These are phyloP conservation scores for Mystacides longicornis DNA, from an alignment of 2,888 invertebrate species.

Conservation along the genomic window DNA sequence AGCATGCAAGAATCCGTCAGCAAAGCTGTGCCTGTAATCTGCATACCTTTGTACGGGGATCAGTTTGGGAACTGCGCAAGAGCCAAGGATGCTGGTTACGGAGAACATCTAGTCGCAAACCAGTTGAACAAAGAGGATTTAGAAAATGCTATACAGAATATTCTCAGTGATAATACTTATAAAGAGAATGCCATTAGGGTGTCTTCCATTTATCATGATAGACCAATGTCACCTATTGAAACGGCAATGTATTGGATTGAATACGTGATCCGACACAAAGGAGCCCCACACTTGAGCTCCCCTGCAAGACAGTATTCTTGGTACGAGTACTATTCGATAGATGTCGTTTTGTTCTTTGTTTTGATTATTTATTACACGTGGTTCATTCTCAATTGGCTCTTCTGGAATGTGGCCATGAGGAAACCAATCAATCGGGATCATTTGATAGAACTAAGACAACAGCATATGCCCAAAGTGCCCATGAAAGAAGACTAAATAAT, in stretches of 20 bases:
- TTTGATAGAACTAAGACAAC: slow-evolving; percentile 19
- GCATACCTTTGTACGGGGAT: slow-evolving; percentile 39
- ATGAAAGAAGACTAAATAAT: neutral
- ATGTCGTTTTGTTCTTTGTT: slow-evolving; percentile 42
- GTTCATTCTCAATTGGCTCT: slow-evolving; percentile 18
- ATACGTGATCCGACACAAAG: slow-evolving; percentile 43
- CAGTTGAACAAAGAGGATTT: slow-evolving; percentile 34
- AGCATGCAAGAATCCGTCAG: slow-evolving; percentile 38
- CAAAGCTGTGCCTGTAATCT: slow-evolving; percentile 37
- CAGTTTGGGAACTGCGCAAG: slow-evolving; percentile 36
- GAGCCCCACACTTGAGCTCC: slow-evolving; percentile 37
- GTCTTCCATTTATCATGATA: slow-evolving; percentile 46
- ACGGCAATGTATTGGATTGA: slow-evolving; percentile 56
- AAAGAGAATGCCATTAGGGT: slow-evolving; percentile 38
- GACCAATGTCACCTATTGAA: slow-evolving; percentile 48
- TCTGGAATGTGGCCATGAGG: slow-evolving; percentile 21
- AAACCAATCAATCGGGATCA: slow-evolving; percentile 21
- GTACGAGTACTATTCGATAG: slow-evolving; percentile 39
- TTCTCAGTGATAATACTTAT: slow-evolving; percentile 35
- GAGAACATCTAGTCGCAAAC: slow-evolving; percentile 32
- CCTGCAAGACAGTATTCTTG: slow-evolving; percentile 36
- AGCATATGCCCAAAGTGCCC: slow-evolving; percentile 10
- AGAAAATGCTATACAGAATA: slow-evolving; percentile 31
- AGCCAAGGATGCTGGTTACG: slow-evolving; percentile 35
- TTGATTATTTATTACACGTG: slow-evolving; percentile 14